Base-by-base conservation (phyloP, 2,888 invertebrate genomes). In the Isotomurus palustris region DNA sequence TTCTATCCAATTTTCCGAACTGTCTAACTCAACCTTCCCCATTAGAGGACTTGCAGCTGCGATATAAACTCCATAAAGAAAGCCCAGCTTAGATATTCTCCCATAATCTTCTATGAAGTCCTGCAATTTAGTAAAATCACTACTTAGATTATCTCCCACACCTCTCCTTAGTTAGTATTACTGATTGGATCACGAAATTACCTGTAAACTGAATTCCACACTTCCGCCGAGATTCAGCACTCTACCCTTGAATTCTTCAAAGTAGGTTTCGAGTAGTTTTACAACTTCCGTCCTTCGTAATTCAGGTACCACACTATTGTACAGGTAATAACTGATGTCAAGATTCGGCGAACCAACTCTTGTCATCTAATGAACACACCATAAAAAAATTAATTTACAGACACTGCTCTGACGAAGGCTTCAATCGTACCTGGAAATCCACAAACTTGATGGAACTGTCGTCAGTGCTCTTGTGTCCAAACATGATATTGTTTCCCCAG, bases 11-110 rank as follows among this genome's bases (percentile, higher is more conserved):
- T 64, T 64, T 32, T 45, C 47, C 1, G 64, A 64, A 25, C 56
- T 53, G 21, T 64, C 64, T 22, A 64, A 51, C 28, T 61, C 56
- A 10, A 64, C 60, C 32, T 64, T 60, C 3, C 60, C 60, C 40
- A 64, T 64, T 10, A 64, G 29, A 14, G 64, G 64, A 54, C 58
- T 60, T 21, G 64, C 60, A n/a, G 64, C 64, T 3, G 60, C 60
- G 40, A 61, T 61, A 44, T 64, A 64, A 35, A 64, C 56, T 12
- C 60, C 64, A 51, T 51, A 64, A n/a, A 64, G 27, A n/a, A 64
- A 52, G 2, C 64, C 64, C 49, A 64, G 41, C 35, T 64, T 64
- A 3, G 60, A 58, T 38, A 60, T 48, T 52, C 53, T 50, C 47
- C 60, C 58, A 29, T 64, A 58, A 29, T 64, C 64, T n/a, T 56